Base-by-base conservation (phyloP, 2,888 invertebrate species). In the Nasonia oneida region DNA sequence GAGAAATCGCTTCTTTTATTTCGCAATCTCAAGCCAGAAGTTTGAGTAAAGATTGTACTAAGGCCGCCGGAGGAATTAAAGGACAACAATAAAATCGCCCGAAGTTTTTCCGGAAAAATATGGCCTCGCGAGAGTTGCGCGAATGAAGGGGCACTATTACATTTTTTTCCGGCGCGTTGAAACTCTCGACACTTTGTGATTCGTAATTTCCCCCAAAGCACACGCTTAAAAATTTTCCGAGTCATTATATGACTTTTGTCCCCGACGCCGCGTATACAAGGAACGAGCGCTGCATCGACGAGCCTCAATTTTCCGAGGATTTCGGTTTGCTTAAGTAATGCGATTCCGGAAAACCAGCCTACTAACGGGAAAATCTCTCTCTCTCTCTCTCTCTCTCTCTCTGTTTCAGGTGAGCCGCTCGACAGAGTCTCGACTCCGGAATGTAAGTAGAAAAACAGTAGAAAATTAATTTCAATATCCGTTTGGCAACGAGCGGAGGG, bases 1-100 rank as follows among this genome's bases (percentile, higher is more conserved):
- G 84, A 84, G 80, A 80, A 84, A 84, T 84, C 73, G 80, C 84
- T 80, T 84, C 75, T 78, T 84, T 75, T 78, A 73, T 84, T 84
- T 80, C 70, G 53, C 84, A 84, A 84, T 80, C 42, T 80, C 75
- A 64, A 57, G 80, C 53, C 57, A 37, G 77, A 73, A 79, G 23
- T 74, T 84, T 78, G 61, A 70, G 77, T 23, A 74, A 78, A 64
- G 53, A 75, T 71, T 61, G 71, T 71, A 75, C 37, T 67, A 75
- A 75, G n/a, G 2, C 23, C 29, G 67, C 33, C 4, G 37, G 12
- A 12, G 39, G 70, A 80, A 73, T 80, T 71, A 57, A 80, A 80
- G 14, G 5, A 71, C 79, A 71, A 74, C 50, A 81, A 71, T 14
- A 78, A 78, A 70, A 67, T 23, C 18, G 42, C 23, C 42, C 42